Conservation (phyloP, 2,113 vertebrate genomes). For the Gulo gulo region DNA sequence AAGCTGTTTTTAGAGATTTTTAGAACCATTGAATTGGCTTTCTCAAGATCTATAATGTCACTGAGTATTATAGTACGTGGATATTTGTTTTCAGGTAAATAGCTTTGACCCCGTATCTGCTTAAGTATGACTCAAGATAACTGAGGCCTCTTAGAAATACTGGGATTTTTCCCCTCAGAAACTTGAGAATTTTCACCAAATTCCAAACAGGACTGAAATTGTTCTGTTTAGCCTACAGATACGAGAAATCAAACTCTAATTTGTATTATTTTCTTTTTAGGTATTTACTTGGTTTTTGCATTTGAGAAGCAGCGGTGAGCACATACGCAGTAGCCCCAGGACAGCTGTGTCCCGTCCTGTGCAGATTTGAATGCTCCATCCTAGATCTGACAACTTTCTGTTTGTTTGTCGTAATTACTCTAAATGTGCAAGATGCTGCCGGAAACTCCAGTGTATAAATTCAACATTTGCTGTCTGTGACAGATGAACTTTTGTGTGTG, state of each 20-base stretch:
- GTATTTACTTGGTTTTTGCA: slow-evolving; percentile 96
- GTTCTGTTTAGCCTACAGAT: not conserved
- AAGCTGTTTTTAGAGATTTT: not conserved
- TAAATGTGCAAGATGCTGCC: slow-evolving; percentile 77
- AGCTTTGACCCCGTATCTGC: not conserved
- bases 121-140: not conserved
- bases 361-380: slow-evolving; percentile 62
- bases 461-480: slow-evolving; percentile 83
- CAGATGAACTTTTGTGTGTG: slow-evolving; percentile 75
- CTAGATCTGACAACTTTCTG: slow-evolving; percentile 77
- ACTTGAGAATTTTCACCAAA: slow-evolving; percentile 14
- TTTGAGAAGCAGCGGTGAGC: slow-evolving; percentile 92
- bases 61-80: not conserved
- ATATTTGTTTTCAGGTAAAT: slow-evolving; percentile 6
- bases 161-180: not conserved
- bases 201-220: not conserved
- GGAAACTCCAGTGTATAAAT: slow-evolving; percentile 73
- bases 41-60: not conserved
- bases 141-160: not conserved
- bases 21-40: not conserved
- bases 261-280: slow-evolving; percentile 78
- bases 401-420: slow-evolving; percentile 77
- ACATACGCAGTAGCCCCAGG: not conserved
- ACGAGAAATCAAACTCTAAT: not conserved
- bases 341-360: slow-evolving; percentile 46